Percentiles rank a stretch among this genome's conserved stretches.
Evolutionary conservation across 1,140 invertebrate genomes (phyloP).

Genomic region (Globodera ellingtonae): DNA sequence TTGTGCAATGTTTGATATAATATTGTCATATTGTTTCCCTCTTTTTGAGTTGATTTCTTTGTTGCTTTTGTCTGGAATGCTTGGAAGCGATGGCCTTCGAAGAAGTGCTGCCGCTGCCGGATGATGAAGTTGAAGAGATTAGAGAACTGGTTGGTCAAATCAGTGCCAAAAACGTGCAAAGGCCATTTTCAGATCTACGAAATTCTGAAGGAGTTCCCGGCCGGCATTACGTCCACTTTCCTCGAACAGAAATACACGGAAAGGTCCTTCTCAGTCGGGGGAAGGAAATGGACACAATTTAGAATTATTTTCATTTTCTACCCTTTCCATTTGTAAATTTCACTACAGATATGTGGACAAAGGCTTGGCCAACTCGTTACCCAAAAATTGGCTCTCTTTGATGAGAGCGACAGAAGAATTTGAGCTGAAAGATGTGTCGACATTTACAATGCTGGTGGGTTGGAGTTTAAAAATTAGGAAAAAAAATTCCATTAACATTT

Average conservation of each 20-base stretch:
- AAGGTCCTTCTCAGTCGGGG: constrained; percentile 11
- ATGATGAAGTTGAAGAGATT: constrained; percentile 29
- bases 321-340: not conserved
- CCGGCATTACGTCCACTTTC: constrained; percentile 34
- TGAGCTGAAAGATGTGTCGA: constrained; percentile 34
- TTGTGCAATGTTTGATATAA: too few relatives aligned
- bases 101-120: constrained; percentile 7
- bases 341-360: constrained; percentile 35
- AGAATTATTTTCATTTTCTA: not conserved
- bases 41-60: not conserved
- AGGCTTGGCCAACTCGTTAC: constrained; percentile 27
- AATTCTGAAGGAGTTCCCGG: constrained; percentile 32
- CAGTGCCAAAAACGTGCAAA: not conserved
- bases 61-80: not conserved
- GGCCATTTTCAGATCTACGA: not conserved
- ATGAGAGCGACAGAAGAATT: constrained; percentile 33
- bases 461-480: not conserved
- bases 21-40: not conserved
- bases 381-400: constrained; percentile 31
- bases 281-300: not conserved
- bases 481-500: not conserved
- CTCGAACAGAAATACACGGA: constrained; percentile 34
- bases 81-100: not conserved
- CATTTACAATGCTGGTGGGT: constrained; percentile 22
- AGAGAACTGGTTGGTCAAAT: constrained; percentile 22